These are phyloP conservation scores for Pygoscelis adeliae DNA, from an alignment of 2,113 vertebrate species.

Conservation along the genomic window DNA sequence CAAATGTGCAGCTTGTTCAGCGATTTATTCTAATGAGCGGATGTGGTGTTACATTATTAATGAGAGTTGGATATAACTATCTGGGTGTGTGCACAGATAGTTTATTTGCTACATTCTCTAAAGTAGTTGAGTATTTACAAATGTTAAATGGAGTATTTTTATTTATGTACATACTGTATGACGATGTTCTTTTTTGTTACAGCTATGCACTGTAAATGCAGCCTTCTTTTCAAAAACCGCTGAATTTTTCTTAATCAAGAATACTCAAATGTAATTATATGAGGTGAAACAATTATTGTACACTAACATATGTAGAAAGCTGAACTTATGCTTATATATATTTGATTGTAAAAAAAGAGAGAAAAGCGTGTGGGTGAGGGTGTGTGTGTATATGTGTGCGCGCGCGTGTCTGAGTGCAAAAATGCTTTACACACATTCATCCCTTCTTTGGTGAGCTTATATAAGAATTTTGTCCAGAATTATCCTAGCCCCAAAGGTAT, in stretches of 20 bases:
- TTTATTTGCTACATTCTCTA: constrained; percentile 88
- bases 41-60: constrained; percentile 87
- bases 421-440: constrained; percentile 74
- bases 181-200: constrained; percentile 97
- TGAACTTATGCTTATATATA: constrained; percentile 88
- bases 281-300: constrained; percentile 90
- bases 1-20: constrained; percentile 87
- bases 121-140: constrained; percentile 95
- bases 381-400: constrained; percentile 64
- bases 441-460: constrained; percentile 80
- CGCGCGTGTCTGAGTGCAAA: constrained; percentile 74
- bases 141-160: constrained; percentile 96
- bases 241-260: constrained; percentile 96
- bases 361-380: constrained; percentile 63
- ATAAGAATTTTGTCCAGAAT: constrained; percentile 72
- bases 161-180: constrained; percentile 95
- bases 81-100: constrained; percentile 81
- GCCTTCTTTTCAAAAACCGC: constrained; percentile 94
- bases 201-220: constrained; percentile 99
- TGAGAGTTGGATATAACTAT: constrained; percentile 79
- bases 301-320: constrained; percentile 92
- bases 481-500: constrained; percentile 69
- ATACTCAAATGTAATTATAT: constrained; percentile 95
- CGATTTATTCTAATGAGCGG: constrained; percentile 81
- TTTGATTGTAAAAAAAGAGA: constrained; percentile 92